These are phyloP conservation scores for Aulostomus chinensis DNA, from an alignment of 2,797 vertebrate genomes.

Conservation along the genomic window DNA sequence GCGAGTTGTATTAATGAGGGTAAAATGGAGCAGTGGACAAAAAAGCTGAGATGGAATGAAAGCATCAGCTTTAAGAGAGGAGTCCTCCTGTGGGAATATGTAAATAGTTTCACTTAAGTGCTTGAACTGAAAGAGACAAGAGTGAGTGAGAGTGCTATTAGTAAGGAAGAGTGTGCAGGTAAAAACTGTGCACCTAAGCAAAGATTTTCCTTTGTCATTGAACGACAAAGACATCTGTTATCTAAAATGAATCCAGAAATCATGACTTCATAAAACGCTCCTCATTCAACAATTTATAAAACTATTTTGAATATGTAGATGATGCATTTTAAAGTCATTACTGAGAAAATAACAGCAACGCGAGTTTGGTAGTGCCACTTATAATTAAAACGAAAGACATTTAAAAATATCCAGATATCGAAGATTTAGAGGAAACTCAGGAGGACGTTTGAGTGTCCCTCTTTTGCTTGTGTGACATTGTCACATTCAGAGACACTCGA, in stretches of 20 bases:
- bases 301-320: neutral
- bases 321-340: slow-evolving; percentile 10
- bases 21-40: slow-evolving; percentile 21
- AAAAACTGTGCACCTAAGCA: slow-evolving; percentile 38
- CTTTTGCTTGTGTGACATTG: too few relatives aligned
- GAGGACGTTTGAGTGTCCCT: too few relatives aligned
- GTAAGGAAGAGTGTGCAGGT: slow-evolving; percentile 15
- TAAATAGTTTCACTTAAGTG: slow-evolving; percentile 60
- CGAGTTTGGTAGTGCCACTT: too few relatives aligned
- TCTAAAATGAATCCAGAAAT: slow-evolving; percentile 28
- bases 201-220: slow-evolving; percentile 28
- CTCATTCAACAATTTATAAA: neutral
- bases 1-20: slow-evolving; percentile 20
- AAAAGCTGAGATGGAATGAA: slow-evolving; percentile 32
- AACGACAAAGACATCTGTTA: slow-evolving; percentile 20
- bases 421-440: too few relatives aligned
- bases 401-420: too few relatives aligned
- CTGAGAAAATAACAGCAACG: too few relatives aligned
- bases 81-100: slow-evolving; percentile 46
- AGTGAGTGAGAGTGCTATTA: slow-evolving; percentile 43
- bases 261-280: slow-evolving; percentile 9
- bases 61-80: slow-evolving; percentile 40
- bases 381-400: too few relatives aligned
- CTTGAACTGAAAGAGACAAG: slow-evolving; percentile 43
- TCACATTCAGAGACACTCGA: too few relatives aligned